Evolutionary conservation across 2,113 vertebrate species (phyloP).

Genomic region (Agelaius phoeniceus): DNA sequence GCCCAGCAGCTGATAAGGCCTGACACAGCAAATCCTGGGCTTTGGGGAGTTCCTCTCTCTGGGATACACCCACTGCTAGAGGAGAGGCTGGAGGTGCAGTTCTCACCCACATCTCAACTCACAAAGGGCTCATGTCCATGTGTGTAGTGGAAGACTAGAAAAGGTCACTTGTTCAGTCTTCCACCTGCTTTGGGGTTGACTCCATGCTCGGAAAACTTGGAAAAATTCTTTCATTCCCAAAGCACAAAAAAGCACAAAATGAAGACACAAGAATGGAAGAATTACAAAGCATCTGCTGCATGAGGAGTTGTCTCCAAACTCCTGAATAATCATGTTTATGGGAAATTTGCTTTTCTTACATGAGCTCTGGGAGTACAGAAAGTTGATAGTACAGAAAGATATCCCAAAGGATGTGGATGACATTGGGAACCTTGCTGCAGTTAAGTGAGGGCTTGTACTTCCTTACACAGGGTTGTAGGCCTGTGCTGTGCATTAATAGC

Average conservation of each 20-base stretch:
- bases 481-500: background rate
- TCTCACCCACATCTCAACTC: background rate
- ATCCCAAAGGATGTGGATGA: background rate
- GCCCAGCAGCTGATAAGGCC: background rate
- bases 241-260: background rate
- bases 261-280: background rate
- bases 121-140: accelerated
- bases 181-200: background rate
- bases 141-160: too few relatives aligned
- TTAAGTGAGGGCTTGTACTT: background rate
- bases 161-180: background rate
- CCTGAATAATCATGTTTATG: background rate
- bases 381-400: background rate
- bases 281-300: background rate
- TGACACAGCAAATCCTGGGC: background rate
- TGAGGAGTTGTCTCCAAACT: background rate
- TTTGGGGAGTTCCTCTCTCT: background rate
- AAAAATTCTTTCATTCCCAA: background rate
- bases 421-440: background rate
- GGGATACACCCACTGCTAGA: accelerated
- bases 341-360: background rate
- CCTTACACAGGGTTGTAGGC: background rate
- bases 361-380: background rate
- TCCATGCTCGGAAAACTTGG: background rate
- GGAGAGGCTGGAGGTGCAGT: background rate